phyloP scores from a whole-genome alignment of 1,140 invertebrate genomes.

The Arion vulgaris region DNA sequence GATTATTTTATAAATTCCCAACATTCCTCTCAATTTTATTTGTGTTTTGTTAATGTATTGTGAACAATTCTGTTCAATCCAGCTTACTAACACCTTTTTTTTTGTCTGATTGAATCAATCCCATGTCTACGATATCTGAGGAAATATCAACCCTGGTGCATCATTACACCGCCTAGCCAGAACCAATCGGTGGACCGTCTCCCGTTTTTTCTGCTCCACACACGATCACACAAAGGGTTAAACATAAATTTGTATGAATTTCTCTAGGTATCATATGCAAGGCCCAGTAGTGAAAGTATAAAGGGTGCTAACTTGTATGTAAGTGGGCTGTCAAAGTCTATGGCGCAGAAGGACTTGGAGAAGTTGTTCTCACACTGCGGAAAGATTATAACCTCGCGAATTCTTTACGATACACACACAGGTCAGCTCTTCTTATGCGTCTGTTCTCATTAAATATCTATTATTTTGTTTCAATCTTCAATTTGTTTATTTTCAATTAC shows the following conservation, averaged over 20 bases:
- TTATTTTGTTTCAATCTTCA: slow-evolving; percentile 17
- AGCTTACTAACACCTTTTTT: slow-evolving; percentile 29
- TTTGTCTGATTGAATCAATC: slow-evolving; percentile 17
- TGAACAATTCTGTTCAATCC: slow-evolving; percentile 11
- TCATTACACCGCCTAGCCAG: slow-evolving; percentile 1
- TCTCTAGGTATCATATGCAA: slow-evolving; percentile 94
- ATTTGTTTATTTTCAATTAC: background rate
- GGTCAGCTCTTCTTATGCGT: slow-evolving; percentile 62
- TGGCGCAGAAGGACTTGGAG: slow-evolving; percentile 98
- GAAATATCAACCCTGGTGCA: slow-evolving; percentile 24
- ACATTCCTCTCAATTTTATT: background rate
- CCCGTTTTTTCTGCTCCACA: background rate
- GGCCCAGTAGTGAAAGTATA: slow-evolving; percentile 98
- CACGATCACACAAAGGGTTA: slow-evolving; percentile 16
- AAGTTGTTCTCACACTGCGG: slow-evolving; percentile 96
- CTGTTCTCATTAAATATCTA: slow-evolving; percentile 36
- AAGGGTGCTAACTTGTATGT: slow-evolving; percentile 99
- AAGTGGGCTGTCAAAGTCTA: slow-evolving; percentile 97
- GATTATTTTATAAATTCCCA: background rate
- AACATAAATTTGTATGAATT: slow-evolving; percentile 47
- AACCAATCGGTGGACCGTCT: background rate
- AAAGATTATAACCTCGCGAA: slow-evolving; percentile 98
- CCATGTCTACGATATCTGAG: background rate
- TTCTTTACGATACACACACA: slow-evolving; percentile 87
- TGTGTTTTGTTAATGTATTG: background rate